Evolutionary conservation across 2,888 invertebrate species (phyloP), one percentile per base, ranked within the genome.

Genomic region (Oxytorus armatus): DNA sequence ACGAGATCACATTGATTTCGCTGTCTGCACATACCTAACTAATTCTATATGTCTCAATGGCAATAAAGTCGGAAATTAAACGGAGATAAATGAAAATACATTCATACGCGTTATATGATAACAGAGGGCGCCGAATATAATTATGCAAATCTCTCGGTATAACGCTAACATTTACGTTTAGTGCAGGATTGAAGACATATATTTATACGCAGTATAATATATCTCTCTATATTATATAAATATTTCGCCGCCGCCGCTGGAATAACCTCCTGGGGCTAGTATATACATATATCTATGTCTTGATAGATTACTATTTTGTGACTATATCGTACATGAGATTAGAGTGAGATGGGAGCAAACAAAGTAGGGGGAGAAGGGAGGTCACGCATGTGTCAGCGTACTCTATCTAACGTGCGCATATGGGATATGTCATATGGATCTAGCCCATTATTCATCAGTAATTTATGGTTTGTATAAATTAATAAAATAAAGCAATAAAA

Each of bases 151-250:
- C 66, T 70, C 69, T 51, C 33, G 63, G 73, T 82, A 72, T 79
- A 84, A 81, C 75, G 77, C 79, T 87, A 86, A 87, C 88, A 88
- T 89, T 89, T 89, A 86, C 86, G 88, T 86, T 86, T 87, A 86
- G 85, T 87, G 86, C 85, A 83, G 68, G 39, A 76, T 65, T 78
- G 79, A 81, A 82, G 83, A 84, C 77, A 42, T 51, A 70, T n/a
- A n/a, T n/a, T n/a, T n/a, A n/a, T n/a, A n/a, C n/a, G n/a, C n/a
- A n/a, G n/a, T n/a, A n/a, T n/a, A n/a, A n/a, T n/a, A n/a, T n/a
- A n/a, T n/a, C n/a, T n/a, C n/a, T n/a, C n/a, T n/a, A n/a, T n/a
- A n/a, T n/a, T n/a, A n/a, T n/a, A n/a, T n/a, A n/a, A n/a, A n/a
- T n/a, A n/a, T n/a, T n/a, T n/a, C n/a, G n/a, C n/a, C n/a, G n/a